These are phyloP conservation scores for Halcyon badia DNA, from an alignment of 2,797 vertebrate species.

Conservation along the genomic window DNA sequence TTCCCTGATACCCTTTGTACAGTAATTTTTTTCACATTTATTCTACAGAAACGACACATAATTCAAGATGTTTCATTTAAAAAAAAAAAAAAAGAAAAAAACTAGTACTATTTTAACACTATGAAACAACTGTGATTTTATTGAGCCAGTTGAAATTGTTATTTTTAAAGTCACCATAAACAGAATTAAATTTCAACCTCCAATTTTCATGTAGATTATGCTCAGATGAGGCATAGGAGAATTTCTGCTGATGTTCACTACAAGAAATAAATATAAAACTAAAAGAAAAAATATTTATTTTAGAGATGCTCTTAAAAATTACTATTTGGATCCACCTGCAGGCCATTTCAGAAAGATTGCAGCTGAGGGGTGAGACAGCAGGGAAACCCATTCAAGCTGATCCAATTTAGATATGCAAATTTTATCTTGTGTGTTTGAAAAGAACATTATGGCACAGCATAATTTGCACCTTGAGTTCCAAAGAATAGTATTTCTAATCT, in stretches of 20 bases:
- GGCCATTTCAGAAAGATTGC: conserved; percentile 66
- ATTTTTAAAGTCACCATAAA: conserved; percentile 20
- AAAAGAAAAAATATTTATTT: conserved; percentile 38
- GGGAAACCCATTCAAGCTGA: conserved; percentile 84
- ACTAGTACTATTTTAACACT: not conserved
- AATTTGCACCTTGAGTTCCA: conserved; percentile 81
- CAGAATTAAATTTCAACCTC: conserved; percentile 29
- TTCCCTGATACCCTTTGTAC: rapidly evolving
- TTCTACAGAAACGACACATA: not conserved
- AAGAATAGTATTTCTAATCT: conserved; percentile 82
- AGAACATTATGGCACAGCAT: conserved; percentile 76
- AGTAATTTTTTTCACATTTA: not conserved
- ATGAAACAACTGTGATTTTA: not conserved
- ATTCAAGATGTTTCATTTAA: not conserved
- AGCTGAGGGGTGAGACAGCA: conserved; percentile 72
- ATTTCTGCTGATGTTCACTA: conserved; percentile 40
- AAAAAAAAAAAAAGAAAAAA: no score
- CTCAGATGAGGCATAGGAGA: not conserved
- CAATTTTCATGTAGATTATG: conserved; percentile 48
- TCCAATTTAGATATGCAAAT: conserved; percentile 96
- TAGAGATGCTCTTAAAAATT: conserved; percentile 62
- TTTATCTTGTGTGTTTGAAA: conserved; percentile 79
- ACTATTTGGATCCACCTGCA: conserved; percentile 75
- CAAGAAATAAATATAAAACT: conserved; percentile 66
- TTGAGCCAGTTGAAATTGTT: not conserved